Base-by-base conservation (phyloP, 2,113 vertebrate species). In the Sisor rabdophorus region DNA sequence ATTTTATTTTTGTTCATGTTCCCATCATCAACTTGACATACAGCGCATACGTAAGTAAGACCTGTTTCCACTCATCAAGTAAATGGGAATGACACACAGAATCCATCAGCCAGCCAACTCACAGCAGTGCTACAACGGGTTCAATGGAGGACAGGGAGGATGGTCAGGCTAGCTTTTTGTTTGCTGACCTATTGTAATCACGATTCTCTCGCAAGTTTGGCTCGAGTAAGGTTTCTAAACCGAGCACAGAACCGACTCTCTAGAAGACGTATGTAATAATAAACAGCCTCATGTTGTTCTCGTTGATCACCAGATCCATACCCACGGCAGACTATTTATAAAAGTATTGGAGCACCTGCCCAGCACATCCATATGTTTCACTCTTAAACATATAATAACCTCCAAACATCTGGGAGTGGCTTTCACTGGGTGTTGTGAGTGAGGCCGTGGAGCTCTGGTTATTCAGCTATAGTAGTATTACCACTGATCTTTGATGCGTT, bases 51-150 rank as follows among this genome's bases (percentile, higher is more conserved):
- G 90, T 92, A 92, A 92, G 91, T 91, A 92, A 74, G 84, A 89
- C 86, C 84, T 88, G 84, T 89, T 85, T 90, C 86, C 90, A 87
- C 87, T 92, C 91, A 91, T 92, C 89, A 92, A 92, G 92, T 92
- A 92, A 92, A 92, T 93, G 91, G 90, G 89, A 88, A 89, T 89
- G 91, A 91, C 91, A 90, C 82, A 80, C 82, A 89, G 88, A 87
- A 87, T 88, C 87, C 83, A 90, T 82, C 83, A 87, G 50, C 84
- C 84, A 83, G 81, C 77, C 82, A 83, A 87, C 87, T 85, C 80
- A 84, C 79, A 73, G 68, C 30, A 64, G 82, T 76, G 79, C 81
- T 65, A 47, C n/a, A 78, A 73, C 84, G 61, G 67, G 79, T 81
- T 87, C 79, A 85, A 88, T 90, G 88, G 54, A 82, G 81, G 82